Evolutionary conservation across 1,140 invertebrate genomes (phyloP), one percentile per base, ranked within the genome.

Genomic region (Chionoecetes opilio): DNA sequence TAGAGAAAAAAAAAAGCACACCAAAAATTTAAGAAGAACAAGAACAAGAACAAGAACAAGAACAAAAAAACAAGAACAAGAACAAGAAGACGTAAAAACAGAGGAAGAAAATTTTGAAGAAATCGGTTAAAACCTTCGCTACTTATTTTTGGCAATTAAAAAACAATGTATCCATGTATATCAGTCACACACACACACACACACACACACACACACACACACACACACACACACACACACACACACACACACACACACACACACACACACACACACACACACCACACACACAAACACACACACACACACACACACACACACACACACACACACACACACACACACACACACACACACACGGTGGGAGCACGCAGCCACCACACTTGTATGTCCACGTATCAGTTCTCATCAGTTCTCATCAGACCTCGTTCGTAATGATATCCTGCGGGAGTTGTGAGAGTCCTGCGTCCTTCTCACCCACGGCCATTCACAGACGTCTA

Each of bases 241-340:
- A n/a, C n/a, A n/a, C n/a, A n/a, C n/a, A n/a, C 41, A 46, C 5
- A 46, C 41, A 46, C 5, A 46, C 41, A 46, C 5, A n/a, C 0
- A 75, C 8, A n/a, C 2, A 75, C 9, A 63, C 9, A 26, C 9
- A 26, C 5, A 46, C 5, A 63, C 2, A 21, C 8, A 21, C 9
- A 63, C 8, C 9, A 26, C 9, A 63, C 3, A n/a, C 63, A 75
- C 53, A 6, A 9, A 75, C 53, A 75, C 53, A 75, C 53, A 75
- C 53, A 75, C 53, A 75, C 53, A 75, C 53, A 75, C 53, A 75
- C 53, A 75, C 53, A 75, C 53, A 75, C 53, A 75, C 53, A 75
- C 53, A 75, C 21, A 75, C 63, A 75, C 63, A 75, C 63, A 75
- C 63, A n/a, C 5, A 5, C 41, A 46, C 41, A 46, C 41, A 46